Conservation (phyloP, 2,888 invertebrate genomes). For the Iphiclides podalirius region DNA sequence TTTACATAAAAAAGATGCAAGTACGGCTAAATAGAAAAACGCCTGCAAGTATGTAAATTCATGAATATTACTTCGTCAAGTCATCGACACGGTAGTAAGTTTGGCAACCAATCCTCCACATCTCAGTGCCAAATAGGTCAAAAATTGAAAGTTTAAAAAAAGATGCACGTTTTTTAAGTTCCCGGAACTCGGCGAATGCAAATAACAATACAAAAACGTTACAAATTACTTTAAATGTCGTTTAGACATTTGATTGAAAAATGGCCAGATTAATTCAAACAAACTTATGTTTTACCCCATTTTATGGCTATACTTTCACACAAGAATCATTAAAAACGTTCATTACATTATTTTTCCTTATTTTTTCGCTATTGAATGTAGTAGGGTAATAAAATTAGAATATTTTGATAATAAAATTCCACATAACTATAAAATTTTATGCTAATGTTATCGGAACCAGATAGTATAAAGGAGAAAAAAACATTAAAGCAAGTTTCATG, state of each 20-base stretch:
- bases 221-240: neutral
- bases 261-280: too few relatives aligned
- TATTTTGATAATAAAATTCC: slow-evolving; percentile 5
- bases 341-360: neutral
- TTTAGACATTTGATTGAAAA: too few relatives aligned
- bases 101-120: slow-evolving; percentile 6
- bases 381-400: slow-evolving; percentile 9
- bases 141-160: slow-evolving; percentile 10
- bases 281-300: too few relatives aligned
- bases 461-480: neutral
- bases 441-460: slow-evolving; percentile 7
- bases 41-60: too few relatives aligned
- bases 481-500: neutral
- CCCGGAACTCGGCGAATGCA: slow-evolving; percentile 14
- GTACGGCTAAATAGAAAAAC: too few relatives aligned
- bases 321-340: neutral
- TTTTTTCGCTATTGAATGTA: neutral
- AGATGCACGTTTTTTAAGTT: slow-evolving; percentile 2
- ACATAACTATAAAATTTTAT: slow-evolving; percentile 7
- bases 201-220: slow-evolving; percentile 1
- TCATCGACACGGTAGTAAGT: slow-evolving; percentile 1
- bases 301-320: slow-evolving; percentile 5
- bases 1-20: too few relatives aligned
- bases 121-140: slow-evolving; percentile 15
- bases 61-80: slow-evolving; percentile 1